Percentiles rank a stretch among this genome's conserved stretches.
Conservation (phyloP, 1,140 invertebrate genomes). For the Meteorus sp. region DNA sequence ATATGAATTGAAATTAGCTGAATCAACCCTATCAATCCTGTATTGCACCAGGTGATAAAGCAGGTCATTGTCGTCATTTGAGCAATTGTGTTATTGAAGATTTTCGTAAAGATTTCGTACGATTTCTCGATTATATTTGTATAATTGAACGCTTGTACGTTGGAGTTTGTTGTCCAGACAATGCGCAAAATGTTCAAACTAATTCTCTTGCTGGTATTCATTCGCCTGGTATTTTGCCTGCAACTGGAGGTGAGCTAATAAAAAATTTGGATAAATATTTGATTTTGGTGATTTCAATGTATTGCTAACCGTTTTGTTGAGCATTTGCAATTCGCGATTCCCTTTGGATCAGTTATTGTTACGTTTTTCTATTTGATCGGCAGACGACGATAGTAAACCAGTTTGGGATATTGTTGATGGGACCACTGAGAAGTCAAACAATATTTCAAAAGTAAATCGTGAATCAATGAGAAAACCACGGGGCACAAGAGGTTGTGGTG, state of each 20-base stretch:
- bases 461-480: conserved; percentile 29
- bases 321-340: too few species aligned
- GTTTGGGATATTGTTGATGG: neutral
- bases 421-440: neutral
- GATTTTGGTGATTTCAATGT: too few species aligned
- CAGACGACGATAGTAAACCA: conserved; percentile 16
- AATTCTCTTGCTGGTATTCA: conserved; percentile 8
- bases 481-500: conserved; percentile 66
- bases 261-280: too few species aligned
- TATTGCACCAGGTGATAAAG: conserved; percentile 62
- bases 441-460: neutral
- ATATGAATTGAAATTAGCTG: conserved; percentile 26
- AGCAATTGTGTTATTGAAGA: conserved; percentile 66
- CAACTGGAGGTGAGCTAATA: conserved; percentile 33
- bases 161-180: conserved; percentile 68
- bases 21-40: conserved; percentile 64
- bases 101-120: conserved; percentile 60
- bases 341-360: conserved; percentile 10
- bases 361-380: conserved; percentile 1
- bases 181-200: conserved; percentile 23
- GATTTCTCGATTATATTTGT: conserved; percentile 68
- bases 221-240: conserved; percentile 26
- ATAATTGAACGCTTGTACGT: conserved; percentile 67
- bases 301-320: too few species aligned
- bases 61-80: conserved; percentile 67